Evolutionary conservation across 2,888 invertebrate species (phyloP), one percentile per base, ranked within the genome.

Genomic region (Cancer borealis): DNA sequence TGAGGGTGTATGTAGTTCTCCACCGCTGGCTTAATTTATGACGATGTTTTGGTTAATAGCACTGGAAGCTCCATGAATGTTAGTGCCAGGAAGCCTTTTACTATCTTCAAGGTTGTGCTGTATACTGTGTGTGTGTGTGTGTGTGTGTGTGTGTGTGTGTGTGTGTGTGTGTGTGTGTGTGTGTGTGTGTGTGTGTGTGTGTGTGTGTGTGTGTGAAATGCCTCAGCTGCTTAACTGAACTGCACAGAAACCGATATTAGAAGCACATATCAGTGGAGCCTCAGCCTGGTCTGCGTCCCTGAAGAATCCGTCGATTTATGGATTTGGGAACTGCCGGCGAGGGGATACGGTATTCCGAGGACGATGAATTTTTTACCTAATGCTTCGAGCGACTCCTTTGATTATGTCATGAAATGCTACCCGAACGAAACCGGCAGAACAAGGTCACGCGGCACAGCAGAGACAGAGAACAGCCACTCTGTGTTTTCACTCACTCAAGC

Each of bases 171-270:
- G 39, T 84, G 30, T 39, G 39, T 84, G 84, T 84, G 84, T 84
- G 39, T 88, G 88, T 88, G 88, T 88, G 88, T 88, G 46, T 88
- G 39, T 45, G 88, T 88, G 88, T 45, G 73, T 73, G 73, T 26
- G 73, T 73, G 73, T 26, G 73, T 73, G 73, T 26, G 73, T 73
- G 73, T 26, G 5, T 73, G n/a, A 73, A 73, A 73, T 26, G 6
- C 26, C 8, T 26, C 73, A 73, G n/a, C 10, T n/a, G 26, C 26
- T 21, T 21, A 73, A 73, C 26, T 39, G 39, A 39, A 39, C 39
- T 39, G 39, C 73, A 73, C 73, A n/a, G 26, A 1, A 73, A 26
- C 26, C 26, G 26, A 73, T 73, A 73, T 73, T 10, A 73, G 3
- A 73, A n/a, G 73, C 73, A 73, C n/a, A 73, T 3, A 8, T 26